phyloP scores from a whole-genome alignment of 2,113 vertebrate species.

The Poecilia latipinna region DNA sequence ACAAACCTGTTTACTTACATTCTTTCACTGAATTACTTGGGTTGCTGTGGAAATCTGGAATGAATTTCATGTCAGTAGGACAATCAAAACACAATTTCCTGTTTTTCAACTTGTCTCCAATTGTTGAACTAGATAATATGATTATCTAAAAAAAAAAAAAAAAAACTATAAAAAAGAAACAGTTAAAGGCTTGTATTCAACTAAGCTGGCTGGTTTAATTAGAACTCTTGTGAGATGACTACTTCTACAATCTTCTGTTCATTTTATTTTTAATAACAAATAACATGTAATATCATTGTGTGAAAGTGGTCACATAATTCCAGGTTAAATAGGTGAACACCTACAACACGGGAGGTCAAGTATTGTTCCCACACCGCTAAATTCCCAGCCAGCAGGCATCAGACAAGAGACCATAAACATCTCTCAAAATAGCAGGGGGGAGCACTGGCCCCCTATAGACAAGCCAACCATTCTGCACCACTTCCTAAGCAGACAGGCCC shows the following conservation, averaged over 20 bases:
- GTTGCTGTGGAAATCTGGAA: too few species aligned
- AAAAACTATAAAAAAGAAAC: too few species aligned
- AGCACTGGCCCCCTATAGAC: slow-evolving; percentile 67
- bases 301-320: not conserved
- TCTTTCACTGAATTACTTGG: too few species aligned
- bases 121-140: too few species aligned
- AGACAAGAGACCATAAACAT: slow-evolving; percentile 57
- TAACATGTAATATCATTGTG: not conserved
- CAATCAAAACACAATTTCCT: too few species aligned
- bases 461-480: slow-evolving; percentile 63
- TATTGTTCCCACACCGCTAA: slow-evolving; percentile 27
- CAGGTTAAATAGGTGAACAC: not conserved
- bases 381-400: slow-evolving; percentile 45
- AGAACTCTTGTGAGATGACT: too few species aligned
- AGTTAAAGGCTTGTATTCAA: too few species aligned
- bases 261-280: not conserved
- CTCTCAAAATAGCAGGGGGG: slow-evolving; percentile 70
- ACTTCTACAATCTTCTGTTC: not conserved
- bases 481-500: slow-evolving; percentile 75
- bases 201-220: too few species aligned
- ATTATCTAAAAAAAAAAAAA: too few species aligned
- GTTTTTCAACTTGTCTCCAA: too few species aligned
- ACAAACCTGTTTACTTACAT: too few species aligned
- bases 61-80: too few species aligned
- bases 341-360: slow-evolving; percentile 14